Percentiles rank a stretch among this genome's conserved stretches.
These are phyloP conservation scores for Mionectes macconnelli DNA, from an alignment of 2,113 vertebrate species.

Conservation along the genomic window DNA sequence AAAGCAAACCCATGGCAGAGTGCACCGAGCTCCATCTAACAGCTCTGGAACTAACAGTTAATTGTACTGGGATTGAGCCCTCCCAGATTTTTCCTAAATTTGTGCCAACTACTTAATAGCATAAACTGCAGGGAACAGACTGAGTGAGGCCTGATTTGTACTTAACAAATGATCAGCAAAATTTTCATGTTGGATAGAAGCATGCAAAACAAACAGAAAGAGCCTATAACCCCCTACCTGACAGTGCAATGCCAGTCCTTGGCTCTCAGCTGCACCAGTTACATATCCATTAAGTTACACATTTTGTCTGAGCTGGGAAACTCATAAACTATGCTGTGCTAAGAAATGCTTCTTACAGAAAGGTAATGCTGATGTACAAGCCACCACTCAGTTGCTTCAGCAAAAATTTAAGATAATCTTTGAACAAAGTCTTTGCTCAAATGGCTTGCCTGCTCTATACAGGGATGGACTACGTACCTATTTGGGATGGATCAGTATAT, in stretches of 20 bases:
- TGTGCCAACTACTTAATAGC: background rate
- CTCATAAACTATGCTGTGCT: background rate
- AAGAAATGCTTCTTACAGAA: background rate
- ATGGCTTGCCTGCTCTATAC: background rate
- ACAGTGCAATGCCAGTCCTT: background rate
- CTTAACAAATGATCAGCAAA: background rate
- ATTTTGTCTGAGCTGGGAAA: background rate
- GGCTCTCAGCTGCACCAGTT: background rate
- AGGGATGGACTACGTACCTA: background rate
- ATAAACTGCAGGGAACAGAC: background rate
- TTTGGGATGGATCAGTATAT: background rate
- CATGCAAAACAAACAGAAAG: background rate
- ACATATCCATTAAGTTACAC: background rate
- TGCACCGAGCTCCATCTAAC: background rate
- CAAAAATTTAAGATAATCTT: background rate
- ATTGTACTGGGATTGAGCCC: background rate
- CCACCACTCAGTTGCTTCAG: background rate
- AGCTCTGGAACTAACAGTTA: background rate
- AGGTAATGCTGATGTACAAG: background rate
- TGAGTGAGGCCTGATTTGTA: background rate
- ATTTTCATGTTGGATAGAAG: background rate
- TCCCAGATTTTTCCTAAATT: conserved; percentile 21
- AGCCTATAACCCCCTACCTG: background rate
- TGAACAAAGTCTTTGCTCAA: background rate
- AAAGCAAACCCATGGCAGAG: background rate